Evolutionary conservation across 2,888 invertebrate genomes (phyloP).

Genomic region (Lasioglossum lativentre): DNA sequence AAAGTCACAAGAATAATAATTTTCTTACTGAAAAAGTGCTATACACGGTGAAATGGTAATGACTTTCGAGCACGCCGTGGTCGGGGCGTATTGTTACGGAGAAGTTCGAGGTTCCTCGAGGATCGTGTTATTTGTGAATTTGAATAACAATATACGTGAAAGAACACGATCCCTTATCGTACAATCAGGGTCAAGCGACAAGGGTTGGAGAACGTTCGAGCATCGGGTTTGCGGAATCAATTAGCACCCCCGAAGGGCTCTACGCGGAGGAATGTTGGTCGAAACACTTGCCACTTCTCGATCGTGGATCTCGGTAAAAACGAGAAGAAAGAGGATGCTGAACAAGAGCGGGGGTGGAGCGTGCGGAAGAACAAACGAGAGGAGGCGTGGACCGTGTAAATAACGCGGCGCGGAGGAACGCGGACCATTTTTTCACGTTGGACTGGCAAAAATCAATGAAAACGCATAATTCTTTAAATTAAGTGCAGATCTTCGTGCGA

Average conservation of each 20-base stretch:
- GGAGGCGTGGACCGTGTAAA: slow-evolving; percentile 38
- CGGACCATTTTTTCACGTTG: slow-evolving; percentile 25
- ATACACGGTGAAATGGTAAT: background rate
- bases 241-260: slow-evolving; percentile 31
- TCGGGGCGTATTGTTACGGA: no score
- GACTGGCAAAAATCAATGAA: background rate
- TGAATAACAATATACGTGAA: background rate
- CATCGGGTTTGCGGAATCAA: slow-evolving; percentile 42
- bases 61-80: background rate
- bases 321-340: background rate
- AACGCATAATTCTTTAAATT: background rate
- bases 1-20: no score
- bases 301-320: background rate
- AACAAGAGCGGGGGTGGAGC: background rate
- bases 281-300: slow-evolving; percentile 11
- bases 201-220: background rate
- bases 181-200: background rate
- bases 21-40: no score
- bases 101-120: background rate
- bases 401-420: slow-evolving; percentile 41
- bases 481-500: background rate
- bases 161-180: background rate
- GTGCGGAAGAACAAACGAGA: slow-evolving; percentile 13
- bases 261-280: slow-evolving; percentile 43
- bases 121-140: background rate